Evolutionary conservation across 2,113 vertebrate species (phyloP), one percentile per base, ranked within the genome.

Genomic region (Leptobrachium ailaonicum): DNA sequence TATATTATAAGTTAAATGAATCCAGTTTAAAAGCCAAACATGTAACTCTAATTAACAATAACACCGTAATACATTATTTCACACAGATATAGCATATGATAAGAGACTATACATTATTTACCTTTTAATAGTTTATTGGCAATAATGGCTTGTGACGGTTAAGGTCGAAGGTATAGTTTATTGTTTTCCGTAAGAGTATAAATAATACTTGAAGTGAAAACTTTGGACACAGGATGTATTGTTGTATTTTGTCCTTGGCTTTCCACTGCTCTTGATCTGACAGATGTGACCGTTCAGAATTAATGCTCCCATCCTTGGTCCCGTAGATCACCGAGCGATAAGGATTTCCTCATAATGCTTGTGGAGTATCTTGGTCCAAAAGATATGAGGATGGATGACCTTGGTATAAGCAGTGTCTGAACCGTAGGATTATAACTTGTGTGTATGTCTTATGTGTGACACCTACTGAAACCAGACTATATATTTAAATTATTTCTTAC

Each of bases 181-280:
- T 50, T 8, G 47, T 50, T 50, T 12, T 14, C 56, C 3, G 13
- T 60, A 10, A 1, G 56, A 60, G 2, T 60, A 60, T 60, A 14
- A 60, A 60, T 60, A 14, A 60, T 14, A 60, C 56, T 54, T 54
- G 11, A 12, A 14, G 56, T 7, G 6, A 10, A 60, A 60, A 60
- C 6, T 12, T 60, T 60, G 56, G 10, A 60, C 10, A 11, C 10
- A 60, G 56, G 11, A 60, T 1, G 13, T 12, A 60, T 60, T 60
- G 10, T 14, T 60, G 56, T 60, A 60, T 60, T 60, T 60, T 3
- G 56, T 60, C 56, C 56, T 60, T 60, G 56, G 56, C 10, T 60
- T 60, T 60, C 56, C 9, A 60, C 56, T 60, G 56, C 56, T 60
- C 56, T 60, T 60, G 56, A 60, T 60, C 56, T 60, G 56, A 60